Evolutionary conservation across 2,113 vertebrate species (phyloP).

Genomic region (Spilogale gracilis): DNA sequence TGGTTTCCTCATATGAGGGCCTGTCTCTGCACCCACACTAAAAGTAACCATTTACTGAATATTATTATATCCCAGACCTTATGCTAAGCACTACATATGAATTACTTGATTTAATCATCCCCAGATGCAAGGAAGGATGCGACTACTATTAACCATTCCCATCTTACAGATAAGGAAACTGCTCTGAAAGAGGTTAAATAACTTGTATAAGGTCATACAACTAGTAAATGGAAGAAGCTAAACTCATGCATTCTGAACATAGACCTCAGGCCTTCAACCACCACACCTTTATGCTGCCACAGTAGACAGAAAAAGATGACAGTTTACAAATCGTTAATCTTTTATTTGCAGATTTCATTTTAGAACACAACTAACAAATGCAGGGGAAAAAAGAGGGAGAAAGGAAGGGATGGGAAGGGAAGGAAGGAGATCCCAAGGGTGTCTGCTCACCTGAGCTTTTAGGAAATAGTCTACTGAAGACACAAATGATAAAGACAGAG

Average conservation of each 20-base stretch:
- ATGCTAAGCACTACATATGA: not conserved
- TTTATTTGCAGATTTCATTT: constrained; percentile 43
- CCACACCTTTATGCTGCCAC: not conserved
- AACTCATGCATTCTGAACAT: not conserved
- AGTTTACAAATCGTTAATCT: not conserved
- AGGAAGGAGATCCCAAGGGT: not conserved
- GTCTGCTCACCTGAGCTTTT: constrained; percentile 1
- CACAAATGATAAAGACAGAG: not conserved
- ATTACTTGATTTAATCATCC: not conserved
- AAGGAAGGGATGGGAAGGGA: not conserved
- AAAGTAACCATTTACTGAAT: constrained; percentile 5
- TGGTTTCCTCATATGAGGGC: not conserved
- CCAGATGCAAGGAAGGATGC: not conserved
- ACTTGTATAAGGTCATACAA: not conserved
- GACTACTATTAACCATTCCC: not conserved
- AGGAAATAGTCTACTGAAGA: constrained; percentile 15
- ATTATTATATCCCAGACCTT: not conserved
- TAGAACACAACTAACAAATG: constrained; percentile 44
- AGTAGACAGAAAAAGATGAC: not conserved
- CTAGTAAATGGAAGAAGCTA: not conserved
- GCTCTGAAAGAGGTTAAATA: not conserved
- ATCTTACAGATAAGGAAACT: constrained; percentile 15
- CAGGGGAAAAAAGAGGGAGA: not conserved
- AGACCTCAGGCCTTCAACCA: not conserved
- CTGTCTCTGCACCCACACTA: not conserved